Base-by-base conservation (phyloP, 2,888 invertebrate species). In the Erebia palarica region DNA sequence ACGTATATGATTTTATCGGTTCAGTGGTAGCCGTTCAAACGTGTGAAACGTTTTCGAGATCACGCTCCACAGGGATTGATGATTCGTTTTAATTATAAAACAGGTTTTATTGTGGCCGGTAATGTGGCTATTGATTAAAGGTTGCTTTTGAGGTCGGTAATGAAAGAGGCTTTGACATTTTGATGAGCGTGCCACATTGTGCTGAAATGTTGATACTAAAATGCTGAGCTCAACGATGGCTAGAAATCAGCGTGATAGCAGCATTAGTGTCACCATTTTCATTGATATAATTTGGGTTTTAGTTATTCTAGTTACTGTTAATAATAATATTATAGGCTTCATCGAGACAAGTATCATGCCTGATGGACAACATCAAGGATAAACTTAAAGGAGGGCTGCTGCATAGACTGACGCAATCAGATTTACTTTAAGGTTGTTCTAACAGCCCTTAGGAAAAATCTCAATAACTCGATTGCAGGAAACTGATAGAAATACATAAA, bases 1-100 rank as follows among this genome's bases (percentile, higher is more conserved):
- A 80, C 79, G 78, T 77, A 74, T 75, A 73, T 75, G 79, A 78
- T 78, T 78, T 80, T 80, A 84, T 83, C 82, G 71, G 73, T 64
- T 74, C 79, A 80, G 78, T 78, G 78, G 78, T 70, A 78, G 77
- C 77, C 75, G 76, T 67, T 63, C 74, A 58, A 64, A 73, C 76
- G 82, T 81, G 81, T 79, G 78, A 80, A 83, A 77, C 73, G 76
- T 76, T 81, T 83, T 79, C 73, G 73, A 78, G 78, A 78, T 79
- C 73, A 76, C 77, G 77, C 73, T 76, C 61, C 47, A 64, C 64
- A 67, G 66, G 73, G 44, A 69, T 68, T 70, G 75, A 76, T 53
- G 53, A 59, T 78, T 82, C 78, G 75, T 79, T 80, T 81, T 78
- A 82, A 82, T 83, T 79, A 77, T 65, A 71, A 36, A 77, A 81